Percentiles rank a stretch among this genome's conserved stretches.
Evolutionary conservation across 1,140 invertebrate genomes (phyloP).

Genomic region (Ceratitis capitata): DNA sequence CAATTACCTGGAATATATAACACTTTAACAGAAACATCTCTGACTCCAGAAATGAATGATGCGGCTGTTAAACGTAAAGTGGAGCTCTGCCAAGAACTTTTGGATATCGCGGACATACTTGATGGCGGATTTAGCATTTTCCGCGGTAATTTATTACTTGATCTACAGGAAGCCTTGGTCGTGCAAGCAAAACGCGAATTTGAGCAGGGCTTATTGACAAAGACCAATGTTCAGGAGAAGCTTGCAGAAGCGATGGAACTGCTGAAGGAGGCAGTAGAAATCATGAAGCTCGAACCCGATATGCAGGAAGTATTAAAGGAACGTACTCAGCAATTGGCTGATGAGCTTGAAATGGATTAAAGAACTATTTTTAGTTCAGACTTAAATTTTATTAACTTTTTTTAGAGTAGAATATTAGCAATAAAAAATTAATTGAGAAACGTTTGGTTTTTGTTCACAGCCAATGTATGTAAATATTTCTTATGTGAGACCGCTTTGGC

Average conservation of each 20-base stretch:
- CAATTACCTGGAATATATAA: neutral
- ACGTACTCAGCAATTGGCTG: conserved; percentile 34
- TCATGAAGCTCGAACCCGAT: conserved; percentile 69
- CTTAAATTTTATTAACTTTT: neutral
- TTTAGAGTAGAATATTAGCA: neutral
- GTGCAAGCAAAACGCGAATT: conserved; percentile 68
- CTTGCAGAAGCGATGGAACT: conserved; percentile 67
- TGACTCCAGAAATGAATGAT: conserved; percentile 71
- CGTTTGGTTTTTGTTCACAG: neutral
- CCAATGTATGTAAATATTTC: too few species aligned
- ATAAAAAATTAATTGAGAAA: neutral
- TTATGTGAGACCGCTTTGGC: too few species aligned
- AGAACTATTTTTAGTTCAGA: neutral
- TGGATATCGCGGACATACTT: conserved; percentile 71
- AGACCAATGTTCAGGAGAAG: conserved; percentile 65
- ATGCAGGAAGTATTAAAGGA: conserved; percentile 68
- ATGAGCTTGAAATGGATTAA: conserved; percentile 37
- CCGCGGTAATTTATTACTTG: conserved; percentile 72
- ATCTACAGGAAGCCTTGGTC: conserved; percentile 71
- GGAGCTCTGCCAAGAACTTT: conserved; percentile 72
- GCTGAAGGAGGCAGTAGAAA: conserved; percentile 69
- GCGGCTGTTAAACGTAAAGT: conserved; percentile 71
- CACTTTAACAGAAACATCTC: neutral
- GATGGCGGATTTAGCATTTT: conserved; percentile 73
- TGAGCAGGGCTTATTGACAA: conserved; percentile 67